Conservation (phyloP, 2,113 vertebrate species). For the Neolamprologus toae region DNA sequence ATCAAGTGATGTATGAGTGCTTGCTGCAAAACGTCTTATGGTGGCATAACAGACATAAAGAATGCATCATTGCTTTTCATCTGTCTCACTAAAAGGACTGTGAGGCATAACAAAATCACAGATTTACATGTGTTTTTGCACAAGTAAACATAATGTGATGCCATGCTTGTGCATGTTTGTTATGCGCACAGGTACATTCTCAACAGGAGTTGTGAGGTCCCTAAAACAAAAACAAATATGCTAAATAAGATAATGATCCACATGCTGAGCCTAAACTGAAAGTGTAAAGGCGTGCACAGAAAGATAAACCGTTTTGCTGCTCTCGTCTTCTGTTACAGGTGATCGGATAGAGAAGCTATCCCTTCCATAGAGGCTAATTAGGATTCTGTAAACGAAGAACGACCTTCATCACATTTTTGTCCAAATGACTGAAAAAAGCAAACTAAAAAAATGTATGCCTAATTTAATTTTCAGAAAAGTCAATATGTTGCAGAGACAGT, state of each 20-base stretch:
- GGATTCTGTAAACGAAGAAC: not conserved
- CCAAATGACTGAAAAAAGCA: not conserved
- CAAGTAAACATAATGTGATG: not conserved
- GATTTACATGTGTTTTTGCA: not conserved
- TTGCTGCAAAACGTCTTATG: not conserved
- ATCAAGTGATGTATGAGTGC: not conserved
- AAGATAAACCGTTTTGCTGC: not conserved
- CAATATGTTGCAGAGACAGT: conserved; percentile 4
- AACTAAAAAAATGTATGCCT: not conserved
- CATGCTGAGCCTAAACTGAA: not conserved
- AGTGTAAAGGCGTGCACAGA: not conserved
- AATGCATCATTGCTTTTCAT: not conserved
- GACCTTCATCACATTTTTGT: not conserved
- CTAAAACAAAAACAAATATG: not conserved
- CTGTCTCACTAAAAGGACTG: not conserved
- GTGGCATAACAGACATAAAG: not conserved
- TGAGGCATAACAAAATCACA: not conserved
- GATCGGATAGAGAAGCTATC: not conserved
- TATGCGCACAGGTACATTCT: not conserved
- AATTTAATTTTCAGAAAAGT: conserved; percentile 2
- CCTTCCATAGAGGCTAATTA: not conserved
- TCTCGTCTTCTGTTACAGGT: not conserved
- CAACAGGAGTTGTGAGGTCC: not conserved
- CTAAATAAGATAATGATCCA: not conserved
- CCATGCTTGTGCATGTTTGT: not conserved